phyloP scores from a whole-genome alignment of 2,888 invertebrate species.

The Ennomos quercinarius region DNA sequence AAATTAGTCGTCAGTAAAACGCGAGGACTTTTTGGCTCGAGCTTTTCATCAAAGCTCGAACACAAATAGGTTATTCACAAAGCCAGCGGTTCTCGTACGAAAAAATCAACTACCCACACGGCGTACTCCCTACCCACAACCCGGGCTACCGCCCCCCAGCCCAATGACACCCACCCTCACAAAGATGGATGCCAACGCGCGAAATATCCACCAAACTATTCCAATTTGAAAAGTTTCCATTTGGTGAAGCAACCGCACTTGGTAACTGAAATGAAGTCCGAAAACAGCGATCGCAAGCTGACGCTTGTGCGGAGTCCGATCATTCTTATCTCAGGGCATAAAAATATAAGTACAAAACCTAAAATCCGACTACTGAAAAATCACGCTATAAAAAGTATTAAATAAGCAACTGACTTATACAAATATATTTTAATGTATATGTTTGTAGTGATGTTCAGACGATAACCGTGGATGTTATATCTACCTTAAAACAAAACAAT shows the following conservation, averaged over 20 bases:
- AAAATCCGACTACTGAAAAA: too few relatives aligned
- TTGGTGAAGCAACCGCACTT: conserved; percentile 67
- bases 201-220: conserved; percentile 79
- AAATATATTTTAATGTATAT: too few relatives aligned
- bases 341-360: too few relatives aligned
- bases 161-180: conserved; percentile 58
- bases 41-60: conserved; percentile 52
- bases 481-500: too few relatives aligned
- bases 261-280: conserved; percentile 63
- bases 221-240: conserved; percentile 81
- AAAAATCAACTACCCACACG: conserved; percentile 59
- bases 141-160: conserved; percentile 35
- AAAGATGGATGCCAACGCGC: conserved; percentile 73
- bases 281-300: conserved; percentile 39
- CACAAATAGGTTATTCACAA: conserved; percentile 66
- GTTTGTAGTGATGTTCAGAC: too few relatives aligned
- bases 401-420: too few relatives aligned
- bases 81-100: conserved; percentile 62
- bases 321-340: background rate
- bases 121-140: conserved; percentile 32
- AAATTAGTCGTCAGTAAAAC: conserved; percentile 21
- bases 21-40: conserved; percentile 28
- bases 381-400: too few relatives aligned
- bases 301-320: background rate
- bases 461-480: too few relatives aligned